Conservation (phyloP, 2,888 invertebrate species). For the Papilio gigon region DNA sequence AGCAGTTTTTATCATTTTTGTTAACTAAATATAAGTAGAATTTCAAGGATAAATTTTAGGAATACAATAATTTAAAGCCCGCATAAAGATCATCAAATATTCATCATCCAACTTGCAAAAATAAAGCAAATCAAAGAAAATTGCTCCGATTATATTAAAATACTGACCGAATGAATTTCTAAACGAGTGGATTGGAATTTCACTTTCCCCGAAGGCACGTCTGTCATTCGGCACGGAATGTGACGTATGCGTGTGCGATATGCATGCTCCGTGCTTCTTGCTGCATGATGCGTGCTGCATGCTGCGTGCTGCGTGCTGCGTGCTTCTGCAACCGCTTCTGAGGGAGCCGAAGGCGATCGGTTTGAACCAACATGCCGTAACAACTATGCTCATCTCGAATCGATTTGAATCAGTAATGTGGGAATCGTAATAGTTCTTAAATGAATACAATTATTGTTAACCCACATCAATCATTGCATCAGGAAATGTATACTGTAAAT, state of each 20-base stretch:
- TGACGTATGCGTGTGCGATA: conserved; percentile 61
- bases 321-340: conserved; percentile 65
- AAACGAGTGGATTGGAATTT: conserved; percentile 49
- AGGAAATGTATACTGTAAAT: background rate
- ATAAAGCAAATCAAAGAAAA: conserved; percentile 20
- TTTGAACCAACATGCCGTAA: conserved; percentile 37
- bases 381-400: conserved; percentile 44
- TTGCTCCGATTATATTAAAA: conserved; percentile 29
- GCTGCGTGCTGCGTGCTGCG: conserved; percentile 53
- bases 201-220: conserved; percentile 62
- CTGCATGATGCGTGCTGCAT: conserved; percentile 61
- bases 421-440: conserved; percentile 46
- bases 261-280: conserved; percentile 54
- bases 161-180: conserved; percentile 20
- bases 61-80: background rate
- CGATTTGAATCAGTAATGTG: conserved; percentile 49
- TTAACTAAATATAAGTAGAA: conserved; percentile 1
- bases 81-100: conserved; percentile 9
- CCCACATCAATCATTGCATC: background rate
- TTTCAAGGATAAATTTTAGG: background rate
- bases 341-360: conserved; percentile 65
- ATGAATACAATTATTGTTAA: conserved; percentile 8
- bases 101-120: conserved; percentile 5
- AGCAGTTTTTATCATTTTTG: background rate
- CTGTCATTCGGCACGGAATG: conserved; percentile 55